A percentile compares a stretch with the other conserved stretches of the same genome.
Evolutionary conservation across 1,140 invertebrate genomes (phyloP).

Genomic region (Danaus melanippus): DNA sequence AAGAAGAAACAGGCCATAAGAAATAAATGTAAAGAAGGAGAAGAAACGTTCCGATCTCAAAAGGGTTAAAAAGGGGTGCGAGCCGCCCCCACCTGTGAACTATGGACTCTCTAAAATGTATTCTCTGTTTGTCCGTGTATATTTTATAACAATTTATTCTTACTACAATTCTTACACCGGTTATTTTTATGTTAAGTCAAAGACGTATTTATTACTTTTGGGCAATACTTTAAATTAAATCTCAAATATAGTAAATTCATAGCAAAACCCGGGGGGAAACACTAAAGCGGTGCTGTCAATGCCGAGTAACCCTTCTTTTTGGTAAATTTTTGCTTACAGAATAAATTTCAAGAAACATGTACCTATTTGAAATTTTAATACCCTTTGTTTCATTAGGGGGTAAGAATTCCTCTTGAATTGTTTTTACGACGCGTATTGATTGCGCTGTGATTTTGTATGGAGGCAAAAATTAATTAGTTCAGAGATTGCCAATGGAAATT

Average conservation of each 20-base stretch:
- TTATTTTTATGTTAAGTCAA: no score
- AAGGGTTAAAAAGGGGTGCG: slow-evolving; percentile 62
- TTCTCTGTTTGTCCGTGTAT: slow-evolving; percentile 9
- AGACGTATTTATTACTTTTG: no score
- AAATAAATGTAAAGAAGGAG: slow-evolving; percentile 72
- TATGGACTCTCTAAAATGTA: neutral
- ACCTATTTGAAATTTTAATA: slow-evolving; percentile 25
- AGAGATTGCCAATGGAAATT: no score
- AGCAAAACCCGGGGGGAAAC: slow-evolving; percentile 6
- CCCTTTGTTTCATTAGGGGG: slow-evolving; percentile 41
- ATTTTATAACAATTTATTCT: no score
- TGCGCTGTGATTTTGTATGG: slow-evolving; percentile 16
- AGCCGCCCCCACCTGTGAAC: slow-evolving; percentile 48
- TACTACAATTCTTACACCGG: no score
- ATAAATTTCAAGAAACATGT: slow-evolving; percentile 32
- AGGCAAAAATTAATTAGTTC: slow-evolving; percentile 8
- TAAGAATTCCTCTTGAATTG: slow-evolving; percentile 33
- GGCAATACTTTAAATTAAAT: no score
- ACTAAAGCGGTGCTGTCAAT: slow-evolving; percentile 10
- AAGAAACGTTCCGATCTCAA: slow-evolving; percentile 61
- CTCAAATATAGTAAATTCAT: neutral
- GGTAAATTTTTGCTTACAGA: slow-evolving; percentile 39
- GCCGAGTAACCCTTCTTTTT: slow-evolving; percentile 18
- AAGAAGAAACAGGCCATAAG: slow-evolving; percentile 73
- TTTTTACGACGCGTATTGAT: slow-evolving; percentile 46